These are phyloP conservation scores for Liolophura sinensis DNA, from an alignment of 1,140 invertebrate genomes.

Conservation along the genomic window DNA sequence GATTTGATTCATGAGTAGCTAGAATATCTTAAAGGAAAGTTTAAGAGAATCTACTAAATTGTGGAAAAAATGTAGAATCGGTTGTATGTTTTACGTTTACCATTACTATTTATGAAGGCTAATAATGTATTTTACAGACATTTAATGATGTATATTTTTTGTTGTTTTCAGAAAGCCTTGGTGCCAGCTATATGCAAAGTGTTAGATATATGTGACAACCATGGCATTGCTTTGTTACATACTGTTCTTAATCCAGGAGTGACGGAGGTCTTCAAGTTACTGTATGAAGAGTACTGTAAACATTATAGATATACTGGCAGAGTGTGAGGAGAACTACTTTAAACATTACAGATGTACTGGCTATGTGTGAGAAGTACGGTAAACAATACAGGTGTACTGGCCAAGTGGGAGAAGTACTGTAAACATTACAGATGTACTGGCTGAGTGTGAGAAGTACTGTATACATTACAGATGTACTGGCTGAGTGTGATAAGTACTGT, in stretches of 20 bases:
- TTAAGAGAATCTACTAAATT: neutral
- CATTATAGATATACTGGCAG: slow-evolving; percentile 30
- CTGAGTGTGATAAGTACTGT: too few species aligned
- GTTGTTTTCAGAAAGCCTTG: slow-evolving; percentile 25
- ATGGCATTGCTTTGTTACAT: slow-evolving; percentile 20
- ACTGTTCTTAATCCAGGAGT: slow-evolving; percentile 19
- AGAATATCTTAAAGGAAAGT: neutral
- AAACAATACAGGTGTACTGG: slow-evolving; percentile 28
- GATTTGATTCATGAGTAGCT: neutral
- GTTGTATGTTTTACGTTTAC: too few species aligned
- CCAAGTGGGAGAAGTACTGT: slow-evolving; percentile 20
- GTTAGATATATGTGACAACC: slow-evolving; percentile 25
- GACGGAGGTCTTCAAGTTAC: slow-evolving; percentile 23
- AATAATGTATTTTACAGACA: neutral
- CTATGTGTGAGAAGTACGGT: slow-evolving; percentile 21
- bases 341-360: slow-evolving; percentile 30
- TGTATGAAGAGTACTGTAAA: slow-evolving; percentile 26
- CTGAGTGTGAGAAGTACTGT: slow-evolving; percentile 3
- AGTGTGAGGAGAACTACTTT: slow-evolving; percentile 21
- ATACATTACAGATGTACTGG: too few species aligned
- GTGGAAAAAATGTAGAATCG: too few species aligned
- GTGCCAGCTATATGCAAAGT: slow-evolving; percentile 22
- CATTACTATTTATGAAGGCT: too few species aligned
- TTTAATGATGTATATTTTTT: neutral
- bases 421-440: slow-evolving; percentile 25